phyloP scores from a whole-genome alignment of 2,113 vertebrate genomes.

The Morone saxatilis region DNA sequence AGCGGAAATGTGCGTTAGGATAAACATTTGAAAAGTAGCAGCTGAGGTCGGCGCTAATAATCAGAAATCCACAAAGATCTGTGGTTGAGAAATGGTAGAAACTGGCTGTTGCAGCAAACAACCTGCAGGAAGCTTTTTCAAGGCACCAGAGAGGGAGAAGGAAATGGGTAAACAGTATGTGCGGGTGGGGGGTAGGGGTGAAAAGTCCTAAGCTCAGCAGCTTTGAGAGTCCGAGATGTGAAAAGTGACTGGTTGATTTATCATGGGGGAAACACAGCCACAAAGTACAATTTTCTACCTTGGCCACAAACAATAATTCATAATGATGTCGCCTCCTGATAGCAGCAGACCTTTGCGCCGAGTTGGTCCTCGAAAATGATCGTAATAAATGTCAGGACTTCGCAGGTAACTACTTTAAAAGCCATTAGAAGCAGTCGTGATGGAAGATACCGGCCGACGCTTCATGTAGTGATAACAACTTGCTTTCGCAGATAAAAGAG shows the following conservation, averaged over 20 bases:
- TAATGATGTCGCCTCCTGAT: conserved; percentile 96
- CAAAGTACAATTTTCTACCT: conserved; percentile 99
- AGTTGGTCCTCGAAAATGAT: conserved; percentile 91
- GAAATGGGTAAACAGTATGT: conserved; percentile 74
- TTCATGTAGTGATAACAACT: conserved; percentile 89
- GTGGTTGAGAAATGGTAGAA: conserved; percentile 55
- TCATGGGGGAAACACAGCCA: conserved; percentile 93
- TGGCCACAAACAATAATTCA: conserved; percentile 99
- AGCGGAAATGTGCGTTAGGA: conserved; percentile 16
- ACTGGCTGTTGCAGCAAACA: conserved; percentile 48
- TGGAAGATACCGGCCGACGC: conserved; percentile 76
- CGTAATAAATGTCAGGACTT: conserved; percentile 96
- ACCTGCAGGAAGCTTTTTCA: conserved; percentile 73
- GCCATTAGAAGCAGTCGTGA: conserved; percentile 90
- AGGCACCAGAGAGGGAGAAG: conserved; percentile 24
- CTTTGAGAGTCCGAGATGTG: conserved; percentile 91
- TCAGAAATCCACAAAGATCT: conserved; percentile 41
- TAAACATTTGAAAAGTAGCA: conserved; percentile 59
- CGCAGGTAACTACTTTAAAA: conserved; percentile 99
- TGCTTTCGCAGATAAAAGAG: conserved; percentile 70
- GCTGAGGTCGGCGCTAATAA: conserved; percentile 42
- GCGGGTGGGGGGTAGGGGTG: background rate
- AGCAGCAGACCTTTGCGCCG: conserved; percentile 92
- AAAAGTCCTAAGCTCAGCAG: conserved; percentile 91
- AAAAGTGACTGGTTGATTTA: conserved; percentile 98